phyloP scores from a whole-genome alignment of 2,113 vertebrate species.

The Thinocorus orbignyianus region DNA sequence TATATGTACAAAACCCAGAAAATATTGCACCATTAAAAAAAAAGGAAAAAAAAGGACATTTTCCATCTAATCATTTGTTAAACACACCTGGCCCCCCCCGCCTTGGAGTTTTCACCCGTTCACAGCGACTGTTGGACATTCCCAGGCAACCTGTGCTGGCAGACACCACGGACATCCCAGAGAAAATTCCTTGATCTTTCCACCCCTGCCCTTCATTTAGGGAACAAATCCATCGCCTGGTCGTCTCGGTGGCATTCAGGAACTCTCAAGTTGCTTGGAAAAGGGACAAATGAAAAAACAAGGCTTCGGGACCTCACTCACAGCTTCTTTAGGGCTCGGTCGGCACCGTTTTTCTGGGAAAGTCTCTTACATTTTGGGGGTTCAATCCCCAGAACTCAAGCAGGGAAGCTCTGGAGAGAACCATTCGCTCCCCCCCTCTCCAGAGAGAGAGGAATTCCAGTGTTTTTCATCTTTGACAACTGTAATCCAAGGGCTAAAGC shows the following conservation, averaged over 20 bases:
- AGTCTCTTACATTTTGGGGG: neutral
- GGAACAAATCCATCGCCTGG: neutral
- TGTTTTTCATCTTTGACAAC: slow-evolving; percentile 27
- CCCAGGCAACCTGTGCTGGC: neutral
- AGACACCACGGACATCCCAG: neutral
- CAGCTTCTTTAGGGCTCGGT: neutral
- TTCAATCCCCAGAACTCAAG: neutral
- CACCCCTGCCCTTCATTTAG: neutral
- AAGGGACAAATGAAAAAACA: neutral
- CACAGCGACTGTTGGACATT: neutral
- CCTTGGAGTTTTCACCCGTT: neutral
- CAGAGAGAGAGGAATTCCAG: slow-evolving; percentile 38
- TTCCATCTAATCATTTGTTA: neutral
- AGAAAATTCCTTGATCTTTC: neutral
- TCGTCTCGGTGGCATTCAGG: neutral
- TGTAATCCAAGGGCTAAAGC: neutral
- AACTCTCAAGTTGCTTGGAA: neutral
- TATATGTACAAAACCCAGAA: slow-evolving; percentile 71
- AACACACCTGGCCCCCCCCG: neutral
- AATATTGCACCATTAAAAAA: slow-evolving; percentile 52
- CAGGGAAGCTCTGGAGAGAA: neutral
- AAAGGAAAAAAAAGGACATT: slow-evolving; percentile 39
- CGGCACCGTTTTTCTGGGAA: neutral
- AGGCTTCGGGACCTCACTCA: neutral
- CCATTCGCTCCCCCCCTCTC: neutral